phyloP scores from a whole-genome alignment of 2,113 vertebrate genomes.

The Suricata suricatta region DNA sequence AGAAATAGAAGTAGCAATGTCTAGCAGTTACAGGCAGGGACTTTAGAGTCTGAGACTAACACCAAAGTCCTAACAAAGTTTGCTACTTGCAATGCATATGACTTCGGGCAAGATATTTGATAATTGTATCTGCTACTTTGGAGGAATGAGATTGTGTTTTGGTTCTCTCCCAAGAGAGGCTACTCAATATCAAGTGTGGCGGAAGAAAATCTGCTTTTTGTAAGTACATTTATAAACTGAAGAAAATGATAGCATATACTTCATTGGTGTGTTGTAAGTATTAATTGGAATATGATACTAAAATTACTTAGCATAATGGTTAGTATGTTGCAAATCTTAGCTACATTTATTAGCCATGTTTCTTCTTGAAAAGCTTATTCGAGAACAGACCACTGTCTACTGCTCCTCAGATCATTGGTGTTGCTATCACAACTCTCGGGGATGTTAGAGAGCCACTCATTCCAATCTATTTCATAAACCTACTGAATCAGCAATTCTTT shows the following conservation, averaged over 20 bases:
- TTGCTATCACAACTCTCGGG: neutral
- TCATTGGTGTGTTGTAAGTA: neutral
- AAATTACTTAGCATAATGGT: neutral
- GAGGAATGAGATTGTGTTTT: neutral
- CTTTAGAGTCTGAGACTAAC: neutral
- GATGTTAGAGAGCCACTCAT: neutral
- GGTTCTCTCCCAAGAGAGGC: neutral
- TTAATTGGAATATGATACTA: neutral
- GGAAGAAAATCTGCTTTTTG: neutral
- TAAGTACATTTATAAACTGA: neutral
- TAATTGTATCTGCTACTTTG: neutral
- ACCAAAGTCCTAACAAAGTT: neutral
- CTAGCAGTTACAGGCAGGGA: neutral
- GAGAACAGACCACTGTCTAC: neutral
- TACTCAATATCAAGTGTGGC: neutral
- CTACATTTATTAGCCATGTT: neutral
- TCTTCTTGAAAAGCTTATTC: neutral
- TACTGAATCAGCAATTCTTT: neutral
- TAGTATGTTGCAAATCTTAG: neutral
- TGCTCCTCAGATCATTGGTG: neutral
- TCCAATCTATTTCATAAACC: neutral
- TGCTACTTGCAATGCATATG: neutral
- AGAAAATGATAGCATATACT: neutral
- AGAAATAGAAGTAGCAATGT: neutral
- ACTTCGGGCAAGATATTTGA: neutral